Evolutionary conservation across 2,113 vertebrate genomes (phyloP), one percentile per base, ranked within the genome.

Genomic region (Pica pica): DNA sequence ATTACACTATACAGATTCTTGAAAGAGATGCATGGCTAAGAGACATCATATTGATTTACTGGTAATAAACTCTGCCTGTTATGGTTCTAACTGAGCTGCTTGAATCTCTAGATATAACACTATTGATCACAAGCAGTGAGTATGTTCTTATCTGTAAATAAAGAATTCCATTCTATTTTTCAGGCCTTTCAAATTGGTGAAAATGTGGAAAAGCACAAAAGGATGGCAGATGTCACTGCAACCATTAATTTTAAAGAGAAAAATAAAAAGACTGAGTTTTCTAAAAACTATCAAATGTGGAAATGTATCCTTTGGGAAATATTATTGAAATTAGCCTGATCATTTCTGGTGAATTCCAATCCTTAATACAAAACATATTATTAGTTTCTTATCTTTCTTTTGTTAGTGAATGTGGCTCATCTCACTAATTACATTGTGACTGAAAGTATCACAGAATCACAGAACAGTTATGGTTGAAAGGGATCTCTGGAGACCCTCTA

Each of bases 91-190:
- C 87, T 78, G 89, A 96, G 82, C 52, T 93, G 16, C 70, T 95
- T 76, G 92, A 95, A 95, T 97, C 88, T 94, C 77, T 73, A 90
- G 94, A 73, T 97, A 79, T 92, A 95, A 94, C 67, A 61, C 13
- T 96, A 95, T 94, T 96, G 97, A 97, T 97, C 78, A 94, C 59
- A 94, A 93, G 60, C 41, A 89, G 37, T 53, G 56, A 95, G 61
- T 44, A 88, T 83, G 65, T 95, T 93, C 86, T 96, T 96, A 95
- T 91, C 96, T 97, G 83, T 97, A 96, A 96, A 93, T 96, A 95
- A 97, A 88, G 88, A 67, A 92, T 93, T 60, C 89, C 12, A 53
- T 94, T 87, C 69, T 92, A 17, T 93, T 95, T 86, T 55, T 90
- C 41, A 95, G 27, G 39, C 18, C 67, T 94, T 96, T 96, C 69